Base-by-base conservation (phyloP, 2,888 invertebrate genomes). In the Ferdinandea cuprea region DNA sequence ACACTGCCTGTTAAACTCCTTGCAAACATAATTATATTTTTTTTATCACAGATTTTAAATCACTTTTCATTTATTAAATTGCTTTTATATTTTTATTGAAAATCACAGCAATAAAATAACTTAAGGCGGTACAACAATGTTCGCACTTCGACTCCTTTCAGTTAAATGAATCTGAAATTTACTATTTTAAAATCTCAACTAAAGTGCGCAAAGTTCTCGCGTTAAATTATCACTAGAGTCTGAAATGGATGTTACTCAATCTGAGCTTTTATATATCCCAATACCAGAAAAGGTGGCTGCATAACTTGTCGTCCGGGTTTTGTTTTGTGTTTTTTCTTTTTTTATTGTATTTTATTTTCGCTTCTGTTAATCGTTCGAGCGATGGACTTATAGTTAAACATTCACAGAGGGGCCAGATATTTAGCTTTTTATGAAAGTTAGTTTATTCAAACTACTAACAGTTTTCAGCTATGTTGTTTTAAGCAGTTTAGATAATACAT, bases 241-340 rank as follows among this genome's bases (percentile, higher is more conserved):
- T 86, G 86, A 85, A 85, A 85, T 84, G 79, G 80, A 80, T 83
- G 86, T 85, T 77, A 80, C 78, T 78, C 68, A 83, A 83, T 77
- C 61, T 28, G 78, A 78, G 83, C 83, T 83, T 80, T 83, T 83
- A 83, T 81, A 81, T 81, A 83, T 78, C 56, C 77, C 72, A 63
- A 72, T 72, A 68, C 56, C 66, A 56, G 72, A 63, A 68, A 78
- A 83, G 58, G 42, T 56, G 52, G 66, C 54, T 17, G 25, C 50
- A 66, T 50, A 78, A 72, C 83, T 68, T 72, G 83, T 78, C 78
- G 72, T 72, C 46, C 52, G 71, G 71, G 61, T 78, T 63, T 77
- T 44, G 9, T 6, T 8, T 71, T 11, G 28, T 52, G n/a, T 63
- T 28, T 54, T 52, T 19, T 11, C 21, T 65, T 59, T 76, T 65